Evolutionary conservation across 2,113 vertebrate species (phyloP), one percentile per base, ranked within the genome.

Genomic region (Lepus europaeus): DNA sequence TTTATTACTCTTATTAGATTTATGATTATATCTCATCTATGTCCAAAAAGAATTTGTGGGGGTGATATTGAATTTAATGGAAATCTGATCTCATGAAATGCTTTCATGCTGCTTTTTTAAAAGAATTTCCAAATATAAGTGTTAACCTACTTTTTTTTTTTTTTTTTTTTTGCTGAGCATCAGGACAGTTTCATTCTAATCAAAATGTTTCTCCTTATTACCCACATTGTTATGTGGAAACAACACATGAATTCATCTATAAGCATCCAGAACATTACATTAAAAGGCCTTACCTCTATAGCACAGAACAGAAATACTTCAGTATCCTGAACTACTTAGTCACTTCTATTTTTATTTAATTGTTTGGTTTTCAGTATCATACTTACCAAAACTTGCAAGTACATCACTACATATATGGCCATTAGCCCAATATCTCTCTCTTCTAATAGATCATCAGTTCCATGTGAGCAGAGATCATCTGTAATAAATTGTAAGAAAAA

Each of bases 111-210:
- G 68, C 51, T 16, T 19, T 25, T 64, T 89, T 86, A 45, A 45
- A 66, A n/a, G 0, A 84, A 88, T 94, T 92, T 87, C 64, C 83
- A 17, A 93, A 95, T 81, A 23, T 84, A 95, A 33, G 66, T 17
- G 22, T 88, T 85, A 86, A 88, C 73, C 53, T 84, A 95, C 51
- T 33, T 33, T 33, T 33, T 33, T 36, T 36, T 36, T 36, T 36
- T 36, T 36, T 36, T 45, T 45, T 88, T 96, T 89, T 95, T 92
- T 95, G 23, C 53, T 81, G 27, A 93, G 27, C 73, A 5, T 73
- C n/a, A 86, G 49, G 36, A 61, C 9, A 85, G 68, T 88, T 93
- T 78, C 69, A 76, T 81, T 25, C 29, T 66, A 76, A 83, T 61
- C 45, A 74, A 87, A 87, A 39, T 39, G 36, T 61, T 94, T 31